phyloP scores from a whole-genome alignment of 2,797 vertebrate species.

The Microcaecilia unicolor region DNA sequence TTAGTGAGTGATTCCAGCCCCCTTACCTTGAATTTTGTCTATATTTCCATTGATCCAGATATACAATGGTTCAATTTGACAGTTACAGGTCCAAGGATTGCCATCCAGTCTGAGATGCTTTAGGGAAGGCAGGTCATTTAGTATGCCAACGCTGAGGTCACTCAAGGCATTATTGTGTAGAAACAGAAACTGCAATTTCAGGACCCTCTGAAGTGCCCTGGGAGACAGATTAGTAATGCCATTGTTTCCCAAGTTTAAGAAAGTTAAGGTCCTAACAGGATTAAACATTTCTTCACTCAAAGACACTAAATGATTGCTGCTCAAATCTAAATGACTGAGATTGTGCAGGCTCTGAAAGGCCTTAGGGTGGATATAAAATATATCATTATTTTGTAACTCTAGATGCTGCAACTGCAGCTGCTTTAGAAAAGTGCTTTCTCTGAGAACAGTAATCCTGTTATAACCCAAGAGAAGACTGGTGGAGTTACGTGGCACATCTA shows the following conservation, averaged over 20 bases:
- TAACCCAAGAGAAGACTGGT: slow-evolving; percentile 36
- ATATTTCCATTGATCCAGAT: slow-evolving; percentile 44
- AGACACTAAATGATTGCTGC: slow-evolving; percentile 38
- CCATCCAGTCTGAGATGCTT: slow-evolving; percentile 20
- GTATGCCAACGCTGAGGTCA: not conserved
- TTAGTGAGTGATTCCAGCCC: too few species aligned
- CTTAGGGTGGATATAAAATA: slow-evolving; percentile 35
- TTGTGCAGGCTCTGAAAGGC: slow-evolving; percentile 39
- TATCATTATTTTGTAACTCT: slow-evolving; percentile 42
- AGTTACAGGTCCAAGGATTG: slow-evolving; percentile 57
- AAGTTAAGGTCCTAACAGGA: slow-evolving; percentile 29
- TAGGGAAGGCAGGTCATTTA: slow-evolving; percentile 18
- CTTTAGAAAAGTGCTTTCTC: slow-evolving; percentile 19
- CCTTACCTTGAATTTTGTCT: slow-evolving; percentile 45
- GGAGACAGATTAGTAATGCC: slow-evolving; percentile 32
- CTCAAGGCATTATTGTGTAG: slow-evolving; percentile 36
- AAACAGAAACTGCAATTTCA: slow-evolving; percentile 28
- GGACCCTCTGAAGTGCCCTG: not conserved
- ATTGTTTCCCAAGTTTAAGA: slow-evolving; percentile 42
- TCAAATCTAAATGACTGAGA: slow-evolving; percentile 50
- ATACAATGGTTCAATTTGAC: slow-evolving; percentile 46
- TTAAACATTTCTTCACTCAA: slow-evolving; percentile 38
- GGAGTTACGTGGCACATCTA: slow-evolving; percentile 13
- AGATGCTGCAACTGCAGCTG: slow-evolving; percentile 24
- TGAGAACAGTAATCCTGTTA: slow-evolving; percentile 38